These are phyloP conservation scores for Globodera rostochiensis DNA, from an alignment of 1,140 invertebrate genomes.

Conservation along the genomic window DNA sequence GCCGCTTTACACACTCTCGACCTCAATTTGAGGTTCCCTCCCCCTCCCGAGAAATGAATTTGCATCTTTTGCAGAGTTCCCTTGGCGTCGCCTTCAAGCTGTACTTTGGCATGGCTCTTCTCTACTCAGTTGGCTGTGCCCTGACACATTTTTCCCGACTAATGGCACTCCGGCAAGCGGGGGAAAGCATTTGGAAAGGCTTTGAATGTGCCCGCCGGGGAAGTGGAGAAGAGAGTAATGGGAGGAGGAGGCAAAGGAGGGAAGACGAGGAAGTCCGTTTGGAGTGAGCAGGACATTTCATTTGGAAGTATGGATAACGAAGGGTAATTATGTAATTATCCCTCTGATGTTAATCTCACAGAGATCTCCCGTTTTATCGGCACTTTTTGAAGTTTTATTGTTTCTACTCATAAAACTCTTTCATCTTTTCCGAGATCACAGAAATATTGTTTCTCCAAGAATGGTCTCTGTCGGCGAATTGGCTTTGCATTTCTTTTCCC, in stretches of 20 bases:
- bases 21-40: not conserved
- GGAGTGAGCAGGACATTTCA: not conserved
- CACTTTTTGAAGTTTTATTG: constrained; percentile 1
- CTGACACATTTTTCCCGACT: constrained; percentile 23
- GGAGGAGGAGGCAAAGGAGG: not conserved
- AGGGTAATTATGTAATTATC: not conserved
- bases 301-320: not conserved
- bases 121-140: constrained; percentile 20
- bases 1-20: constrained; percentile 8
- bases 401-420: not conserved
- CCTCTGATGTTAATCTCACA: too few species aligned
- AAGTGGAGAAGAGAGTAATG: not conserved
- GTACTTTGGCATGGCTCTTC: constrained; percentile 23
- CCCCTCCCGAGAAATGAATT: not conserved
- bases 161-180: constrained; percentile 5
- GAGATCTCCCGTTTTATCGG: not conserved
- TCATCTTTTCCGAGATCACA: not conserved
- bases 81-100: constrained; percentile 26
- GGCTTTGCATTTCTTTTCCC: not conserved
- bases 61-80: constrained; percentile 3
- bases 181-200: constrained; percentile 11
- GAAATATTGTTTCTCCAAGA: not conserved
- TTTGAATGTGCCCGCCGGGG: not conserved
- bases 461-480: not conserved
- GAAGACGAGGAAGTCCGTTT: not conserved